phyloP scores from a whole-genome alignment of 2,888 invertebrate genomes.

The Brachylomia viminalis region DNA sequence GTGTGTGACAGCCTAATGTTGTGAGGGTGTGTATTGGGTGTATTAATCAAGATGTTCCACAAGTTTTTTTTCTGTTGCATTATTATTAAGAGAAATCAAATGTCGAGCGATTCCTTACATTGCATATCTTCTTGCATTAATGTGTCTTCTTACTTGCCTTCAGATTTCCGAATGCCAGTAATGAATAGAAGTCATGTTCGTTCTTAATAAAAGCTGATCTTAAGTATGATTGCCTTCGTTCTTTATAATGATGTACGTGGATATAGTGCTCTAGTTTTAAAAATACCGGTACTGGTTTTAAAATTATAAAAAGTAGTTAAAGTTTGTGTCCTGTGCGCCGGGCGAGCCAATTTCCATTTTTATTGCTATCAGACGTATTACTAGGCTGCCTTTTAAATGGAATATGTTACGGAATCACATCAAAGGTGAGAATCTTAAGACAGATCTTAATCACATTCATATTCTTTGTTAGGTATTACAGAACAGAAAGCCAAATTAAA shows the following conservation, averaged over 20 bases:
- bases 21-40: too few relatives aligned
- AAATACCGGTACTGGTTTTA: not conserved
- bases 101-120: not conserved
- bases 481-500: conserved; percentile 21
- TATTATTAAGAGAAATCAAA: not conserved
- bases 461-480: not conserved
- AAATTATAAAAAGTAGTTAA: conserved; percentile 4
- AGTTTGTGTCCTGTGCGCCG: not conserved
- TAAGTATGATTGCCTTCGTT: conserved; percentile 14
- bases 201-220: conserved; percentile 1
- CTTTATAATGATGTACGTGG: not conserved
- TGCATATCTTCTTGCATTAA: not conserved
- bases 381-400: conserved; percentile 5
- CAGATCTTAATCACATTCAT: not conserved
- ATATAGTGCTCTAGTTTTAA: not conserved
- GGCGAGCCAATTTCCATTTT: conserved; percentile 30
- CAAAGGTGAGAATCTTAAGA: not conserved
- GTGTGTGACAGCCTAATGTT: too few relatives aligned
- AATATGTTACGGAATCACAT: not conserved
- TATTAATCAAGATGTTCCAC: not conserved
- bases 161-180: not conserved
- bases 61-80: not conserved
- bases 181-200: not conserved
- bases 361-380: conserved; percentile 9
- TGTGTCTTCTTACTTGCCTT: not conserved